Conservation (phyloP, 2,113 vertebrate species). For the Cacatua alba region DNA sequence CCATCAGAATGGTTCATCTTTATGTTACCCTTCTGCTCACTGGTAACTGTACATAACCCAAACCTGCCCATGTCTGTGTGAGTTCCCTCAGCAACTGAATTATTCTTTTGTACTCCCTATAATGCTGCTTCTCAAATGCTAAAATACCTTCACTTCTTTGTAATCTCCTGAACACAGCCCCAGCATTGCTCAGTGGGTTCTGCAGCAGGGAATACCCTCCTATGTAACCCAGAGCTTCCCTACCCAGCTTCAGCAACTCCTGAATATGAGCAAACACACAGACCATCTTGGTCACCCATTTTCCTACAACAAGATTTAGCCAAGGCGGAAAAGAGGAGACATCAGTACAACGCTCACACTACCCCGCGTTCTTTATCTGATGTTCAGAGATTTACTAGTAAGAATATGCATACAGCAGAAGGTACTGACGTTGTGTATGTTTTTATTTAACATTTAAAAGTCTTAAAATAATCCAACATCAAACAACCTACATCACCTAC, state of each 20-base stretch:
- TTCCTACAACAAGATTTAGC: neutral
- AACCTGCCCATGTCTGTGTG: neutral
- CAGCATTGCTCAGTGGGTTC: neutral
- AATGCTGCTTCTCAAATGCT: neutral
- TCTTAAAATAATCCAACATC: neutral
- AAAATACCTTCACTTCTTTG: neutral
- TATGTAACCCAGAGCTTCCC: rapidly evolving
- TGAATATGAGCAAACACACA: neutral
- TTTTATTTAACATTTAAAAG: neutral
- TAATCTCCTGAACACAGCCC: neutral
- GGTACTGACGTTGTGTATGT: neutral
- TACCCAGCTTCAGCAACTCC: neutral
- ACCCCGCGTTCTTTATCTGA: rapidly evolving
- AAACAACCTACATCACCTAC: neutral
- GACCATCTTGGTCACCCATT: neutral
- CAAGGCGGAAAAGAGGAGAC: neutral
- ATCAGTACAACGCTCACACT: neutral
- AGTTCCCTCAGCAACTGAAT: neutral
- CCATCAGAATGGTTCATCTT: neutral
- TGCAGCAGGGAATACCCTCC: neutral
- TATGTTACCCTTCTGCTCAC: neutral
- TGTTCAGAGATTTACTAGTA: neutral
- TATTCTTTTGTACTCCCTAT: neutral
- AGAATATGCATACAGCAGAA: neutral
- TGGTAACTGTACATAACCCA: neutral